These are phyloP conservation scores for Coptodon rendalli DNA, from an alignment of 2,113 vertebrate genomes.

Conservation along the genomic window DNA sequence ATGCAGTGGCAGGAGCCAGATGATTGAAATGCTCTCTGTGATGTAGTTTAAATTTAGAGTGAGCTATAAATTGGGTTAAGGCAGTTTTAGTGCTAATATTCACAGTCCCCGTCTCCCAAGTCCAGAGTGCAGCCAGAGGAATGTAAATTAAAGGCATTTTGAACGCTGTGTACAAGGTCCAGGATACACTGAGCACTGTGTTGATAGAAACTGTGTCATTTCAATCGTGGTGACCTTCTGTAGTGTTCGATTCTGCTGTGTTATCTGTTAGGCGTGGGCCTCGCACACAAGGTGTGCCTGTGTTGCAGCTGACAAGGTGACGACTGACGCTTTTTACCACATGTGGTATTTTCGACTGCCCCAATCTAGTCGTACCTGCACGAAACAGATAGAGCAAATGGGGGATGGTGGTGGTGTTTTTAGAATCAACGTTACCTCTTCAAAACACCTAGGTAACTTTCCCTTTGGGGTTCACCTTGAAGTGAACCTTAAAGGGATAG, in stretches of 20 bases:
- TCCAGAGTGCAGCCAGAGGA: background rate
- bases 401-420: background rate
- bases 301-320: conserved; percentile 17
- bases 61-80: conserved; percentile 26
- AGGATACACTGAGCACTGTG: background rate
- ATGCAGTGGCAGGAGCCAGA: background rate
- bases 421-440: background rate
- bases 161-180: background rate
- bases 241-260: background rate
- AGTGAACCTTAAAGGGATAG: background rate
- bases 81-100: conserved; percentile 1
- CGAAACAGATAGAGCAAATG: background rate
- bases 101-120: background rate
- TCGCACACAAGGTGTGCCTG: conserved; percentile 2
- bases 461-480: background rate
- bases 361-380: background rate
- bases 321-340: conserved; percentile 34
- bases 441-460: background rate
- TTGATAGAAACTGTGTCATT: background rate
- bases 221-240: background rate
- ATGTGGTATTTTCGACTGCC: conserved; percentile 9
- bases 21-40: background rate
- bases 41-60: conserved; percentile 34
- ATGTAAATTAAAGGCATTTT: background rate
- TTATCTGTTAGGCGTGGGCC: background rate